A percentile compares a stretch with the other conserved stretches of the same genome.
Conservation (phyloP, 2,797 vertebrate species). For the Cryptoblepharus egeriae region DNA sequence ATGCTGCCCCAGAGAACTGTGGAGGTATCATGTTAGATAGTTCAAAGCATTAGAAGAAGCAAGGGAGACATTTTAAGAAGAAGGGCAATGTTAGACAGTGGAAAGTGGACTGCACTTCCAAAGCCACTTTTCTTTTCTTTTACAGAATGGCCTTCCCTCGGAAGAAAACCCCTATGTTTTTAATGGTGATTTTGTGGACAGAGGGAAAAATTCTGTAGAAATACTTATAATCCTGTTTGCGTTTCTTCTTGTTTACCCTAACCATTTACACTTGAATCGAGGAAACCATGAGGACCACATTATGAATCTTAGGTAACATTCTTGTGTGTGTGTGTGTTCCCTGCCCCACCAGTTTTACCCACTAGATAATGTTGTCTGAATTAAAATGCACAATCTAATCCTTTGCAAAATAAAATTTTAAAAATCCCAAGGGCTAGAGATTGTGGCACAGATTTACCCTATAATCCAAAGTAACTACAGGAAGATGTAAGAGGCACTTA, state of each 20-base stretch:
- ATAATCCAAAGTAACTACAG: too few relatives aligned
- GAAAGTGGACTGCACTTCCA: background rate
- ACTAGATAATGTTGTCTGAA: background rate
- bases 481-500: too few relatives aligned
- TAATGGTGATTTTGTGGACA: conserved; percentile 97
- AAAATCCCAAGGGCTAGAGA: background rate
- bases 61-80: too few relatives aligned
- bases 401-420: background rate
- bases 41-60: too few relatives aligned
- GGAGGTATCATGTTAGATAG: too few relatives aligned
- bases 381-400: background rate
- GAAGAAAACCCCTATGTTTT: conserved; percentile 90
- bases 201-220: conserved; percentile 93
- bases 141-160: conserved; percentile 94
- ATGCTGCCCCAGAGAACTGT: too few relatives aligned
- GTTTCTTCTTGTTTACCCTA: conserved; percentile 91
- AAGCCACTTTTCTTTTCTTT: conserved; percentile 36
- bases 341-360: background rate
- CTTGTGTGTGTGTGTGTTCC: conserved; percentile 13
- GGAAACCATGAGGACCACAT: conserved; percentile 98
- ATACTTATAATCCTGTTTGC: conserved; percentile 90
- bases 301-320: conserved; percentile 90
- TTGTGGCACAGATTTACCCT: too few relatives aligned
- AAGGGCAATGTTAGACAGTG: too few relatives aligned
- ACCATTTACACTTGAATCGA: conserved; percentile 92